Evolutionary conservation across 2,888 invertebrate species (phyloP), one percentile per base, ranked within the genome.

Genomic region (Acrocyrtus sp.): DNA sequence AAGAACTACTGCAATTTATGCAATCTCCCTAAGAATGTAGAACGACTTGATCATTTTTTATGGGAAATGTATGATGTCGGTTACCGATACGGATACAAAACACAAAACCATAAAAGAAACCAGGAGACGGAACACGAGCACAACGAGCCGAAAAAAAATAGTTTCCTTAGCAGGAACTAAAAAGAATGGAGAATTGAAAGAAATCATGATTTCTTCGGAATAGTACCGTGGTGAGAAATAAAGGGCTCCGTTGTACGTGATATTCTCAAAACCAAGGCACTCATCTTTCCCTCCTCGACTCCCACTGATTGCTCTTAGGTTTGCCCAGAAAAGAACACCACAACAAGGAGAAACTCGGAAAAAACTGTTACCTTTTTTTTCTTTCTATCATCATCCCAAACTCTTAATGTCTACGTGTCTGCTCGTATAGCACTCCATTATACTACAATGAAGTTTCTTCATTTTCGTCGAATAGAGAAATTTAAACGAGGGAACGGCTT

Each of bases 231-330:
- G 61, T 56, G 29, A 57, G 47, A 53, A 73, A 73, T 70, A 65
- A 70, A 63, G 57, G 48, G 47, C n/a, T n/a, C n/a, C n/a, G 57
- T 58, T 27, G 39, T 62, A 78, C 78, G 78, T 78, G 78, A 76
- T 78, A 76, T 78, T 47, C 56, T 34, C 51, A 57, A 74, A 78
- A 76, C 76, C 76, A 78, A 74, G 74, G 67, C 76, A 76, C 74
- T 75, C 73, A 74, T 62, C 51, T 51, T 29, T 43, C 29, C 27
- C 39, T 47, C 39, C 57, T 56, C 43, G 43, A 21, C n/a, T n/a
- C n/a, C n/a, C n/a, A n/a, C n/a, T 54, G 66, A 48, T 41, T 50
- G 56, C n/a, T n/a, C n/a, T n/a, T n/a, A n/a, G n/a, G n/a, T n/a
- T n/a, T n/a, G n/a, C n/a, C n/a, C n/a, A n/a, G 22, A 61, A n/a